These are phyloP conservation scores for Trogon melanurus DNA, from an alignment of 2,113 vertebrate species.

Conservation along the genomic window DNA sequence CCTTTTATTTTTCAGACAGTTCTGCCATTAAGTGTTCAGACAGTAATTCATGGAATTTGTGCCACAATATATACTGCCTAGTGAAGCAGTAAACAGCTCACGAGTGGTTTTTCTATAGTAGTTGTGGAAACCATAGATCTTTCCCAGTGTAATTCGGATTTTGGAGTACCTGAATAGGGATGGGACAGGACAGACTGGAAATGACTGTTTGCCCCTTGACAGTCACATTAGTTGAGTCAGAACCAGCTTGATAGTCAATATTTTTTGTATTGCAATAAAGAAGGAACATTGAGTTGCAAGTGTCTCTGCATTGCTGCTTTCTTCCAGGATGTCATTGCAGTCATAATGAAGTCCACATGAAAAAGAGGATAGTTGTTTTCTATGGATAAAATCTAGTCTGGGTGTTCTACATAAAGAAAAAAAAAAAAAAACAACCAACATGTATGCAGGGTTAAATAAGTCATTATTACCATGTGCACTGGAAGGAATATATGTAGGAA, in stretches of 20 bases:
- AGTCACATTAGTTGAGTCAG: background rate
- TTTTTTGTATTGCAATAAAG: background rate
- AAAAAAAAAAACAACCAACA: background rate
- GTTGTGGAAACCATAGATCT: background rate
- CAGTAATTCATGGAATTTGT: background rate
- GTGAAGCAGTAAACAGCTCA: background rate
- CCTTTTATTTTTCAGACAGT: background rate
- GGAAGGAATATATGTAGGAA: background rate
- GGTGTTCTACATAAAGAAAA: background rate
- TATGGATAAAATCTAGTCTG: background rate
- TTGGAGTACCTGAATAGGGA: background rate
- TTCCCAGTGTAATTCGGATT: background rate
- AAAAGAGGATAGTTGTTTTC: background rate
- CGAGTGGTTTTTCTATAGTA: background rate
- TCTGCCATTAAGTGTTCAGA: background rate
- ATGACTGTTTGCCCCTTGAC: background rate
- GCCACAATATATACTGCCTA: background rate
- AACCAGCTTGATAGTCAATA: background rate
- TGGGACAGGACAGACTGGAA: background rate
- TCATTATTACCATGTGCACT: background rate
- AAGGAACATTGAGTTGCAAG: background rate
- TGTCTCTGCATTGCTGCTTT: background rate
- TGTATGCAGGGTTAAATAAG: background rate
- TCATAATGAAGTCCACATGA: background rate
- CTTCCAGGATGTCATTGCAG: background rate